Conservation (phyloP, 37 sponge, comb jelly and placozoan species). For the Geodia barretti region DNA sequence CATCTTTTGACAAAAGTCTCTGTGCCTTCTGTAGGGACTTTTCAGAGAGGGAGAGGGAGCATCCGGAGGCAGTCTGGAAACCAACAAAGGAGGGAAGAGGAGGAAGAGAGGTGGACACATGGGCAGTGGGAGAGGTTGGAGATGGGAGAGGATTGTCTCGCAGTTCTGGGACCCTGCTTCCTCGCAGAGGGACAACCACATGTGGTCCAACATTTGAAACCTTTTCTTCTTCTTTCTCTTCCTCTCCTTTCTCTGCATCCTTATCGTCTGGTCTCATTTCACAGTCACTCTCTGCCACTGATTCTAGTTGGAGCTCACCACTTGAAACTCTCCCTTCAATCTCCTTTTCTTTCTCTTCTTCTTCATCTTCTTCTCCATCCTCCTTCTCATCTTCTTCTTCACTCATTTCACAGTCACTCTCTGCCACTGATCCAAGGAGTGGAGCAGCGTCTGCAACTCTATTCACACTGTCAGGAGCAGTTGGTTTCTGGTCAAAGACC, state of each 20-base stretch:
- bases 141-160: too few species aligned
- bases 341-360: neutral
- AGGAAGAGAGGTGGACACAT: neutral
- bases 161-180: too few species aligned
- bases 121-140: too few species aligned
- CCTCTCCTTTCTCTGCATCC: neutral
- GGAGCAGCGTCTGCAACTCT: too few species aligned
- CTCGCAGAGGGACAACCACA: too few species aligned
- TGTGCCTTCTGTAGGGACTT: conserved; percentile 31
- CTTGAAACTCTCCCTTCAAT: neutral
- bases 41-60: conserved; percentile 10
- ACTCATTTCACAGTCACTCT: neutral
- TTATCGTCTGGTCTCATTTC: neutral
- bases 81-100: conserved; percentile 4
- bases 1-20: conserved; percentile 8
- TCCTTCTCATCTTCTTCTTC: neutral
- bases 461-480: too few species aligned
- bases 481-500: too few species aligned
- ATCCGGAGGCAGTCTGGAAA: conserved; percentile 55
- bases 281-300: too few species aligned
- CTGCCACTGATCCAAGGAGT: neutral
- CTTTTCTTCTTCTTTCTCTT: neutral
- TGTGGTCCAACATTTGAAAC: neutral
- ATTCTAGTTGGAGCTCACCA: neutral
- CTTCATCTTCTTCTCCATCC: neutral